phyloP scores from a whole-genome alignment of 1,140 invertebrate genomes.

The Eumaeus atala region DNA sequence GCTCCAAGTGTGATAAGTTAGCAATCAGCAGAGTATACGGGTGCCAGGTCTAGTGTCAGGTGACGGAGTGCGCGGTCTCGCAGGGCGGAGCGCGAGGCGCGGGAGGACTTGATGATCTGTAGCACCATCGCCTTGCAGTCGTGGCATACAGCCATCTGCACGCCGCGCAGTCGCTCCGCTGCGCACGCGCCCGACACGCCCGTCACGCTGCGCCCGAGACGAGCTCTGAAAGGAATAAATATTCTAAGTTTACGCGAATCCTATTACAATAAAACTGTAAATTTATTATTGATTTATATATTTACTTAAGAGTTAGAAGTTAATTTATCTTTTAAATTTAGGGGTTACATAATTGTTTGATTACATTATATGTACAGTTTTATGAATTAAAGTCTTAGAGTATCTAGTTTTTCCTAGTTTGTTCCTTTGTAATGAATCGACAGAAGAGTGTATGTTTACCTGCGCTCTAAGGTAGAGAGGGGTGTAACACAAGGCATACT shows the following conservation, averaged over 20 bases:
- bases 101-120: conserved; percentile 91
- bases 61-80: conserved; percentile 86
- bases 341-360: no score
- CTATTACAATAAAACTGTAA: no score
- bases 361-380: no score
- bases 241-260: no score
- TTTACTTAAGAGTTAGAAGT: no score
- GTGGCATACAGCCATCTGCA: conserved; percentile 91
- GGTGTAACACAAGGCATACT: conserved; percentile 70
- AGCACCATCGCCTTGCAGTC: conserved; percentile 96
- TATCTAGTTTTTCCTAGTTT: no score
- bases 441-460: conserved; percentile 38
- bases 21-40: conserved; percentile 89
- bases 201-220: conserved; percentile 68
- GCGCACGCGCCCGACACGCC: conserved; percentile 45
- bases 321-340: no score
- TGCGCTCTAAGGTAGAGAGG: conserved; percentile 68
- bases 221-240: conserved; percentile 29
- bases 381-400: no score
- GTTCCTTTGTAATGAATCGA: background rate
- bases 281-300: no score
- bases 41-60: conserved; percentile 86
- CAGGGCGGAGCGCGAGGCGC: conserved; percentile 84
- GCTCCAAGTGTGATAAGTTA: no score
- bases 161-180: conserved; percentile 81